These are phyloP conservation scores for Lethenteron camtschaticum DNA, from an alignment of 2,113 vertebrate genomes.

Conservation along the genomic window DNA sequence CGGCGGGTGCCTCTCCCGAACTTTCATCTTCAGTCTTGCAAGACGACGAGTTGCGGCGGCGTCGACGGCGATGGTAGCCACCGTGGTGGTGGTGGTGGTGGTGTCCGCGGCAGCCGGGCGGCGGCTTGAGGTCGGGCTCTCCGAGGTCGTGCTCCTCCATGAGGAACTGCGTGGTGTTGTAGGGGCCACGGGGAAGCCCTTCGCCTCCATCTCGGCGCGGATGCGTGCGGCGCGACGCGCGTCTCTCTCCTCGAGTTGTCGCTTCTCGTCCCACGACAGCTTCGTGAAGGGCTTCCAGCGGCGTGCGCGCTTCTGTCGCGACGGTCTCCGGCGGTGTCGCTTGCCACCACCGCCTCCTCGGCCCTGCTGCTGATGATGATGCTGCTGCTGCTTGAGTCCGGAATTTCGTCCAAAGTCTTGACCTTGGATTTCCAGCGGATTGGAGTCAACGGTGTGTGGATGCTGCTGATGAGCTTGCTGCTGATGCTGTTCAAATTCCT, in stretches of 20 bases:
- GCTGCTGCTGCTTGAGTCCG: too few species aligned
- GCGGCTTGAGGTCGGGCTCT: not conserved
- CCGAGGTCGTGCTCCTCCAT: slow-evolving; percentile 6
- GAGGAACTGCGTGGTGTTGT: slow-evolving; percentile 6
- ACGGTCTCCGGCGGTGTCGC: not conserved
- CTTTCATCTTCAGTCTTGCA: too few species aligned
- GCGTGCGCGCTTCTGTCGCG: not conserved
- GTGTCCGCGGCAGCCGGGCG: not conserved
- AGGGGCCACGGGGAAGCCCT: not conserved
- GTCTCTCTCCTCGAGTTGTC: not conserved
- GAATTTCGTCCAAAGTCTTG: too few species aligned
- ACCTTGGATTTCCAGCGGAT: too few species aligned
- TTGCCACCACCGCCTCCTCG: not conserved
- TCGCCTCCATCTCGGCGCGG: slow-evolving; percentile 2
- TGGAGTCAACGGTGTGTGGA: too few species aligned
- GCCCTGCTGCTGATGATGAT: too few species aligned
- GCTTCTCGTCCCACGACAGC: slow-evolving; percentile 5
- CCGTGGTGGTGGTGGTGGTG: too few species aligned
- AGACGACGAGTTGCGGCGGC: slow-evolving; percentile 48
- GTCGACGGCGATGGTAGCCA: slow-evolving; percentile 38
- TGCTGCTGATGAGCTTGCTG: too few species aligned
- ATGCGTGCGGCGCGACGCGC: not conserved
- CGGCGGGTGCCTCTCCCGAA: slow-evolving; percentile 10
- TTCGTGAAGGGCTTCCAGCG: slow-evolving; percentile 2
- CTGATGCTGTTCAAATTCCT: too few species aligned